A percentile compares a stretch with the other conserved stretches of the same genome.
Evolutionary conservation across 2,888 invertebrate species (phyloP).

Genomic region (Conomelus anceps): DNA sequence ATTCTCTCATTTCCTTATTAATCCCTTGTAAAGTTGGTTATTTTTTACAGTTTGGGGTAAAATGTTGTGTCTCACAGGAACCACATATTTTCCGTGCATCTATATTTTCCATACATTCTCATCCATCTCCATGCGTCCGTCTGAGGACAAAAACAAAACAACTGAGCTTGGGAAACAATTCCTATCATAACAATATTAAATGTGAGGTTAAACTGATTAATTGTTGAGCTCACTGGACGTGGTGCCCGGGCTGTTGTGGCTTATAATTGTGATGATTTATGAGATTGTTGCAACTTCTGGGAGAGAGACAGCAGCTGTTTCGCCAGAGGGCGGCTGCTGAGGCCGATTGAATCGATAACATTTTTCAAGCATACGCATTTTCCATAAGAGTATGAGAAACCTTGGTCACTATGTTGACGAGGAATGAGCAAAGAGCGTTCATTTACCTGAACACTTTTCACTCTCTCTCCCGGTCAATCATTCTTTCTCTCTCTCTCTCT

Average conservation of each 20-base stretch:
- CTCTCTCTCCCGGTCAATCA: no score
- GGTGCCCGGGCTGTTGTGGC: neutral
- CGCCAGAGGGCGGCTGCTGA: neutral
- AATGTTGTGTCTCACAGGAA: no score
- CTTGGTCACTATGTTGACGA: neutral
- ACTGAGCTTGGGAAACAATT: neutral
- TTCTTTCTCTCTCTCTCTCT: neutral
- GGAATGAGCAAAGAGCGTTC: neutral
- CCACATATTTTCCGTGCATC: no score
- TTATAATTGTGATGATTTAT: neutral
- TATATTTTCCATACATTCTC: no score
- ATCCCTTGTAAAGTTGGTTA: no score
- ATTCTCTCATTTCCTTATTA: neutral
- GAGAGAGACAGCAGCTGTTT: neutral
- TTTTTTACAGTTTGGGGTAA: no score
- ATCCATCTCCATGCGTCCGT: no score
- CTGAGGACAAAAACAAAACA: no score
- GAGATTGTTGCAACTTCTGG: neutral
- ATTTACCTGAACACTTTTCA: neutral
- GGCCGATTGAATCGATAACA: neutral
- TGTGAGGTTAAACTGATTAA: neutral
- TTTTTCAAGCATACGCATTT: neutral
- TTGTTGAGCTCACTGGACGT: neutral
- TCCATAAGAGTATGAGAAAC: neutral
- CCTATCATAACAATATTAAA: neutral